A percentile compares a stretch with the other conserved stretches of the same genome.
These are phyloP conservation scores for Nipponia nippon DNA, from an alignment of 2,113 vertebrate genomes.

Conservation along the genomic window DNA sequence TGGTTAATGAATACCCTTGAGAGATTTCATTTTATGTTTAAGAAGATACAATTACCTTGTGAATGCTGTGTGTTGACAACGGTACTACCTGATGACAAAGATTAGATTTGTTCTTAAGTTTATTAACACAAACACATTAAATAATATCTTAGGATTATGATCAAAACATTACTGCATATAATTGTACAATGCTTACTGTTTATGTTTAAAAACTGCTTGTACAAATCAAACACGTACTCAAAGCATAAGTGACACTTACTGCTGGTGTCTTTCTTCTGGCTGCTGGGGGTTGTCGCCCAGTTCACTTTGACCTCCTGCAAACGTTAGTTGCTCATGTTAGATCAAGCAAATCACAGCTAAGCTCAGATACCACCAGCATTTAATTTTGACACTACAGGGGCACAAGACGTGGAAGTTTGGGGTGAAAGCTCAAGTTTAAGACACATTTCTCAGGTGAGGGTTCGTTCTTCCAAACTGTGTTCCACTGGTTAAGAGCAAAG, in stretches of 20 bases:
- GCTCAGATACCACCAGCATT: not conserved
- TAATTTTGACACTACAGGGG: not conserved
- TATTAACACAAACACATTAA: conserved; percentile 69
- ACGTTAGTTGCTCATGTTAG: conserved; percentile 26
- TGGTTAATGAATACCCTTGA: conserved; percentile 62
- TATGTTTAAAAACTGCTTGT: conserved; percentile 30
- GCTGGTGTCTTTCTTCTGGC: conserved; percentile 99
- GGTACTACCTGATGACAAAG: conserved; percentile 79
- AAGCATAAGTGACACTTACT: conserved; percentile 83
- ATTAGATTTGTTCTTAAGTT: conserved; percentile 74
- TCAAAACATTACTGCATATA: conserved; percentile 53
- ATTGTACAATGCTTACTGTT: conserved; percentile 31
- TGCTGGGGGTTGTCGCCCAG: conserved; percentile 98
- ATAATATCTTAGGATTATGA: conserved; percentile 66
- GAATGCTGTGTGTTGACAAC: conserved; percentile 74
- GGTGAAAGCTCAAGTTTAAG: not conserved
- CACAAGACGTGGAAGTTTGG: not conserved
- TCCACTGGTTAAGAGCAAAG: not conserved
- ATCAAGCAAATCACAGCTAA: not conserved
- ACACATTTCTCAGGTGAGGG: rapidly evolving
- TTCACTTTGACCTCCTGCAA: conserved; percentile 98
- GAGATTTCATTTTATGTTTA: conserved; percentile 68
- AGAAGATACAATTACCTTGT: conserved; percentile 75
- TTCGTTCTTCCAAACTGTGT: not conserved
- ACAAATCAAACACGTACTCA: not conserved